Percentiles rank a stretch among this genome's conserved stretches.
Conservation (phyloP, 1,140 invertebrate genomes). For the Ruditapes philippinarum region DNA sequence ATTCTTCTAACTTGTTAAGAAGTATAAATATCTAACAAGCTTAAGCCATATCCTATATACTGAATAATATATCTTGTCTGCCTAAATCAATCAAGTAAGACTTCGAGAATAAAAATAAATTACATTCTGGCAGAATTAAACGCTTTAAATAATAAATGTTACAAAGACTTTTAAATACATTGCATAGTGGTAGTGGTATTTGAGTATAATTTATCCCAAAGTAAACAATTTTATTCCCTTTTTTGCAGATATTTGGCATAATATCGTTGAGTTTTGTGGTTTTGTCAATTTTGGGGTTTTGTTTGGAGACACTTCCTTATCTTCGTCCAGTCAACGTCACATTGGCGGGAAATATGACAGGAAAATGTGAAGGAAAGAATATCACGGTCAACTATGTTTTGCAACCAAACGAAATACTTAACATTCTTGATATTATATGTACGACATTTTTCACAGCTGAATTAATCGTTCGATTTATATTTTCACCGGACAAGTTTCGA, state of each 20-base stretch:
- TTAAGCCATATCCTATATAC: no score
- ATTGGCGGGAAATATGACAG: conserved; percentile 81
- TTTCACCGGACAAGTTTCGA: conserved; percentile 84
- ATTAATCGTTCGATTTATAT: conserved; percentile 85
- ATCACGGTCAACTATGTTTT: conserved; percentile 65
- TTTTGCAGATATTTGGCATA: conserved; percentile 91
- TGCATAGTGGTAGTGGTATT: no score
- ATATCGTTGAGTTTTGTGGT: conserved; percentile 96
- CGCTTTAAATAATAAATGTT: no score
- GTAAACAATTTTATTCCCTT: conserved; percentile 57
- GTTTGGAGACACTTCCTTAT: conserved; percentile 96
- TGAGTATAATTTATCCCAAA: no score
- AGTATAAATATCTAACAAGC: no score
- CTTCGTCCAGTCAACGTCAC: conserved; percentile 93
- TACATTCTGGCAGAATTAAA: no score
- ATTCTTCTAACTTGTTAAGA: no score
- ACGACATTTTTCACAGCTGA: conserved; percentile 87
- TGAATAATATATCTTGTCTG: no score
- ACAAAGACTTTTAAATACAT: no score
- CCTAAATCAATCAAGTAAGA: no score
- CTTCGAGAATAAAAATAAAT: no score
- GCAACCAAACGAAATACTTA: conserved; percentile 72
- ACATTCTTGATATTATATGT: conserved; percentile 83
- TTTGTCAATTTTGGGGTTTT: conserved; percentile 96
- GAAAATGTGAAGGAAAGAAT: conserved; percentile 18